Conservation (phyloP, 2,888 invertebrate genomes). For the Chesias legatella region DNA sequence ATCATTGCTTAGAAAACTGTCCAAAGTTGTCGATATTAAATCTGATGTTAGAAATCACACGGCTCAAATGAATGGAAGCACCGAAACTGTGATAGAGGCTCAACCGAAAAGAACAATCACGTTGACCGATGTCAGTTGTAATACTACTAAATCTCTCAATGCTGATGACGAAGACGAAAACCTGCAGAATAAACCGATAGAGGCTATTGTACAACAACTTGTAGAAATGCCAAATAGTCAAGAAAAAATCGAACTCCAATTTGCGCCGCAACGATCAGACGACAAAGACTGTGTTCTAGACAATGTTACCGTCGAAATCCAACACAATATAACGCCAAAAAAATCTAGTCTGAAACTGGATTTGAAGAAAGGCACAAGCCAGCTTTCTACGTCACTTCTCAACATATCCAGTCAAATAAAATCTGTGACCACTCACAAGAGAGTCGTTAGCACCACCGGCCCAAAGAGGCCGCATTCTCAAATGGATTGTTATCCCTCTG, state of each 20-base stretch:
- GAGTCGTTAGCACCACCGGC: constrained; percentile 68
- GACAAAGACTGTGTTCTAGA: constrained; percentile 61
- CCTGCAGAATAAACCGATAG: constrained; percentile 31
- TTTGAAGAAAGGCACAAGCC: constrained; percentile 69
- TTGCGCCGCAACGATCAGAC: constrained; percentile 32
- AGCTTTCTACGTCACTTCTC: constrained; percentile 63
- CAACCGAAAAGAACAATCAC: constrained; percentile 50
- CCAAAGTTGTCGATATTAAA: constrained; percentile 70
- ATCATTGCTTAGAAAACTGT: constrained; percentile 63
- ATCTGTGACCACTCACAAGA: constrained; percentile 72
- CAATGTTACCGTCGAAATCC: constrained; percentile 74
- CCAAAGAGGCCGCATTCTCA: constrained; percentile 62
- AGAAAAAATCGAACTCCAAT: constrained; percentile 22
- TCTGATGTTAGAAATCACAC: constrained; percentile 52
- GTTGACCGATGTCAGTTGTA: constrained; percentile 67
- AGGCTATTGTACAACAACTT: constrained; percentile 27
- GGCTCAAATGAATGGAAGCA: constrained; percentile 64
- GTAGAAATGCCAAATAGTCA: constrained; percentile 25
- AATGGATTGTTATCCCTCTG: constrained; percentile 45
- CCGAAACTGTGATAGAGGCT: constrained; percentile 48
- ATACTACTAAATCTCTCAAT: constrained; percentile 62
- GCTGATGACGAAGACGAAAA: constrained; percentile 52
- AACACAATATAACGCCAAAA: constrained; percentile 73
- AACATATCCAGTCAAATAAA: constrained; percentile 77
- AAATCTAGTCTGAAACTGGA: constrained; percentile 72